These are phyloP conservation scores for Streptopelia turtur DNA, from an alignment of 2,797 vertebrate genomes.

Conservation along the genomic window DNA sequence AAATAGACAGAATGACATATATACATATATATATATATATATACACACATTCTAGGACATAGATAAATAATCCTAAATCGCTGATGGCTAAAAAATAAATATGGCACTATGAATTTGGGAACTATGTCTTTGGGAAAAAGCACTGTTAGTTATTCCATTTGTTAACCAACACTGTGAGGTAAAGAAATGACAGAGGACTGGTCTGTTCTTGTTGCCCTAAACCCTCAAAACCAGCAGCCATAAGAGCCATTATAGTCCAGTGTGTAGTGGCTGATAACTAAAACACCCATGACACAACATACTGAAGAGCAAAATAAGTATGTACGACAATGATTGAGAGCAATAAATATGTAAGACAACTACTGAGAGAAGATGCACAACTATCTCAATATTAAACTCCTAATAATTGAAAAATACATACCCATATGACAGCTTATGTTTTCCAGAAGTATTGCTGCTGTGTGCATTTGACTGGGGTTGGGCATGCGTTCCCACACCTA, in stretches of 20 bases:
- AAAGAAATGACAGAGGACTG: background rate
- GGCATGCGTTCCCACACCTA: background rate
- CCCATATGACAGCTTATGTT: accelerated
- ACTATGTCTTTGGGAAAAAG: background rate
- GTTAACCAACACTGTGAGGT: background rate
- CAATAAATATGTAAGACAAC: background rate
- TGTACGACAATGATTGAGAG: background rate
- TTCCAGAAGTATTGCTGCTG: background rate
- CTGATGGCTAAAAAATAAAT: background rate
- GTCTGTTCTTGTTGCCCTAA: background rate
- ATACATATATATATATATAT: background rate
- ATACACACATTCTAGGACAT: background rate
- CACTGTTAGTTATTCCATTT: background rate
- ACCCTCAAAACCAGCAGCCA: background rate
- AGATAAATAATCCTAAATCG: background rate
- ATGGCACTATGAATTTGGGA: background rate
- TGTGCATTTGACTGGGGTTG: background rate
- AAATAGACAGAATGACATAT: background rate
- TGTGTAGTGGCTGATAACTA: background rate
- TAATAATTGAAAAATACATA: background rate
- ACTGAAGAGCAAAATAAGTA: background rate
- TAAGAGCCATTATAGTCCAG: background rate
- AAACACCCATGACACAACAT: background rate
- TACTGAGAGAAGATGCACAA: background rate
- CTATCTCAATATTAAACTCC: background rate